phyloP scores from a whole-genome alignment of 2,888 invertebrate genomes.

The Cotesia congregata region DNA sequence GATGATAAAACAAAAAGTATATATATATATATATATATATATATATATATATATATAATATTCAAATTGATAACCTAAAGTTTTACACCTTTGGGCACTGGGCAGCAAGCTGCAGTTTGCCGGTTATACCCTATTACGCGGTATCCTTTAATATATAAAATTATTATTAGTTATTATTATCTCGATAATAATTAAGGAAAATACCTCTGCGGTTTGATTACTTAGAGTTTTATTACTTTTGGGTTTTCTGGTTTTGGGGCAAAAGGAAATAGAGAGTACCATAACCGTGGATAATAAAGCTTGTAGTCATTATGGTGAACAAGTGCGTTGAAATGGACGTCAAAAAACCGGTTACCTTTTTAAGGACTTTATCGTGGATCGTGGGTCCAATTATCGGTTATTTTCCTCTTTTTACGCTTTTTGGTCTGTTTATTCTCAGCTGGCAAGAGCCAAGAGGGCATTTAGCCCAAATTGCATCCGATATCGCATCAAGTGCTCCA shows the following conservation, averaged over 20 bases:
- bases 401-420: neutral
- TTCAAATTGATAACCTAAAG: constrained; percentile 15
- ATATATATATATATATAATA: constrained; percentile 5
- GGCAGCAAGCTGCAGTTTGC: constrained; percentile 35
- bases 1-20: neutral
- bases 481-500: neutral
- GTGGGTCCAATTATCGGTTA: neutral
- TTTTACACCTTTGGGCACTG: constrained; percentile 36
- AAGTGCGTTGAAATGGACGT: neutral
- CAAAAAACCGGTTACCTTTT: constrained; percentile 8
- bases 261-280: too few species aligned
- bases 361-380: neutral
- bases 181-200: constrained; percentile 23
- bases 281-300: constrained; percentile 2
- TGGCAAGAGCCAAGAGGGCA: neutral
- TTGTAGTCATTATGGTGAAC: constrained; percentile 12
- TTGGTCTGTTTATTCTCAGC: too few species aligned
- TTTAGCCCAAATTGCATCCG: neutral
- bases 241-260: neutral
- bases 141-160: constrained; percentile 17
- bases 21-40: constrained; percentile 1
- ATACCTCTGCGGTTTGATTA: neutral
- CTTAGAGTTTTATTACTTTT: neutral
- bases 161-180: too few species aligned
- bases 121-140: constrained; percentile 28